A percentile compares a stretch with the other conserved stretches of the same genome.
Conservation (phyloP, 2,888 invertebrate genomes). For the Barypeithes pellucidus region DNA sequence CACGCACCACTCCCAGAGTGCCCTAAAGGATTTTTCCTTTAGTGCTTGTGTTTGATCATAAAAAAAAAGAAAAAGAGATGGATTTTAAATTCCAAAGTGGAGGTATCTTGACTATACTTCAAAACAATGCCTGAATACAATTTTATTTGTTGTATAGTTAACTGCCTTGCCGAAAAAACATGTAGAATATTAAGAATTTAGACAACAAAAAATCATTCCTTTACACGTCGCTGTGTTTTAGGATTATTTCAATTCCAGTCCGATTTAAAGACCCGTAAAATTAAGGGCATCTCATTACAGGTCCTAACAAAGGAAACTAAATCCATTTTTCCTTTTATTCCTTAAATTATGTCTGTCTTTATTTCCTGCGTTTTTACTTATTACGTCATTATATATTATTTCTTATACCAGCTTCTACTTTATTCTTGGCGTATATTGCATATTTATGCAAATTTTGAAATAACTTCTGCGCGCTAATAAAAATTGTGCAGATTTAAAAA, state of each 20-base stretch:
- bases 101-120: no score
- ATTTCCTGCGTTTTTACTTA: constrained; percentile 27
- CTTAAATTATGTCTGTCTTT: constrained; percentile 30
- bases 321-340: constrained; percentile 27
- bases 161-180: no score
- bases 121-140: no score
- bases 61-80: no score
- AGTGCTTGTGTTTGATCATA: no score
- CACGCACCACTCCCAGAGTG: no score
- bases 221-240: constrained; percentile 3
- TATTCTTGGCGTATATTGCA: constrained; percentile 41
- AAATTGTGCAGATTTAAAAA: constrained; percentile 42
- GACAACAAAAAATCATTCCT: no score
- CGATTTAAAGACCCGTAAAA: constrained; percentile 32
- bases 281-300: constrained; percentile 34
- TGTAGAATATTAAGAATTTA: no score
- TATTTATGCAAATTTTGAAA: constrained; percentile 45
- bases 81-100: no score
- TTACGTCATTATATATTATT: constrained; percentile 42
- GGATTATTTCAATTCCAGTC: constrained; percentile 14
- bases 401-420: constrained; percentile 37
- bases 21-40: no score
- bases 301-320: constrained; percentile 20
- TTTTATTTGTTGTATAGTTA: no score
- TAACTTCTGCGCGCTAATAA: constrained; percentile 44